phyloP scores from a whole-genome alignment of 1,140 invertebrate genomes.

The Lordiphosa stackelbergi region DNA sequence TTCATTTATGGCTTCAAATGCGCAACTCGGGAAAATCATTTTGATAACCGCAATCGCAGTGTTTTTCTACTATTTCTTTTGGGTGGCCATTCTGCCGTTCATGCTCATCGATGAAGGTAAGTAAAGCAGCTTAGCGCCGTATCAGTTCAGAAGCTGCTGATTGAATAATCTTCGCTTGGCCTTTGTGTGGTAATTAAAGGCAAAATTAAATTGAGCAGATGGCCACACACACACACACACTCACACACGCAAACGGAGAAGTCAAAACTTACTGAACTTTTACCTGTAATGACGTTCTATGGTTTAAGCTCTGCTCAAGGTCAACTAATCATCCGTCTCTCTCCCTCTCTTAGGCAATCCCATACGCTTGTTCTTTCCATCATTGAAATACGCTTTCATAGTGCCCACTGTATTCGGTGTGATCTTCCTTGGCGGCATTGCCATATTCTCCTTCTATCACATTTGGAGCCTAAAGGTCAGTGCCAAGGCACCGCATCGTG shows the following conservation, averaged over 20 bases:
- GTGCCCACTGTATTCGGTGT: constrained; percentile 81
- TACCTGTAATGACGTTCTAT: constrained; percentile 29
- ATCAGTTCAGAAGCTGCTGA: constrained; percentile 39
- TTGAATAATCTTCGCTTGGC: constrained; percentile 58
- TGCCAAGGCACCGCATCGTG: constrained; percentile 1
- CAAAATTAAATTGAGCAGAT: constrained; percentile 14
- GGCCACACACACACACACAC: neutral
- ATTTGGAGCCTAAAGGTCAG: constrained; percentile 72
- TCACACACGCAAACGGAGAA: too few species aligned
- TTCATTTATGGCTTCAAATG: constrained; percentile 76
- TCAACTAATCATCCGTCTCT: constrained; percentile 13
- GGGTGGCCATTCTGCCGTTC: constrained; percentile 84
- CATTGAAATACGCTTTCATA: constrained; percentile 80
- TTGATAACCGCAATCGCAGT: constrained; percentile 79
- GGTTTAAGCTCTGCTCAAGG: constrained; percentile 29
- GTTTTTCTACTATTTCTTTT: constrained; percentile 83
- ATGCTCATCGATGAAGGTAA: constrained; percentile 79
- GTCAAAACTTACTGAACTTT: constrained; percentile 8
- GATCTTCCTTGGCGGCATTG: constrained; percentile 82
- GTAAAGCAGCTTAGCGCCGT: constrained; percentile 10
- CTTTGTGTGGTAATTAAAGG: constrained; percentile 69
- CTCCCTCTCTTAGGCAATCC: constrained; percentile 77
- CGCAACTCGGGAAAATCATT: constrained; percentile 79
- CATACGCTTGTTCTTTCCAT: constrained; percentile 80
- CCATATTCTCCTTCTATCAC: constrained; percentile 82